Evolutionary conservation across 2,888 invertebrate genomes (phyloP).

Genomic region (Cryptus armator): DNA sequence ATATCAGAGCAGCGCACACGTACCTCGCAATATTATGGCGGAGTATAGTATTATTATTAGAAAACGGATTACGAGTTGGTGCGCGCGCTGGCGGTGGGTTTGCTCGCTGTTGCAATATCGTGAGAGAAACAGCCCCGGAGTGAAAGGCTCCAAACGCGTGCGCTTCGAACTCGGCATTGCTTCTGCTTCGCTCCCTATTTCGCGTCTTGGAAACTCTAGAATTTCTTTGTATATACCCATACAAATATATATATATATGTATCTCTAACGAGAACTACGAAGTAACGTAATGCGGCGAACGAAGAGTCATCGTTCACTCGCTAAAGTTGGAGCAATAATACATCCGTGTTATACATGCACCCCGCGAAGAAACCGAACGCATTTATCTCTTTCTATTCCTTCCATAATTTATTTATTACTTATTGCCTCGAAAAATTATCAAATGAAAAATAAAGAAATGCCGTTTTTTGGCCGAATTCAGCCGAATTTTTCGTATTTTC

Average conservation of each 20-base stretch:
- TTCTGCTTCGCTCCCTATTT: slow-evolving; percentile 64
- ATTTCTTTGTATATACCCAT: slow-evolving; percentile 48
- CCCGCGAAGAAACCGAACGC: not conserved
- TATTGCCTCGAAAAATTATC: no score
- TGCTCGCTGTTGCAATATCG: slow-evolving; percentile 74
- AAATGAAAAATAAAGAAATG: not conserved
- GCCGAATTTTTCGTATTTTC: not conserved
- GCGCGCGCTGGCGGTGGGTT: slow-evolving; percentile 60
- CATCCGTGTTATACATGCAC: not conserved
- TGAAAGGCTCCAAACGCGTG: slow-evolving; percentile 75
- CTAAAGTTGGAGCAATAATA: not conserved
- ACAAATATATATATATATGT: not conserved
- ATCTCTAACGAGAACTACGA: slow-evolving; percentile 34
- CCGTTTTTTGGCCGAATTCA: not conserved
- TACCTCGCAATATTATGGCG: slow-evolving; percentile 45
- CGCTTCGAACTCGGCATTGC: slow-evolving; percentile 61
- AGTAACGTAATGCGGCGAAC: slow-evolving; percentile 27
- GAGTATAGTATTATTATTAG: slow-evolving; percentile 67
- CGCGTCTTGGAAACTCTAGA: slow-evolving; percentile 38
- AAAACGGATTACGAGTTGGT: slow-evolving; percentile 70
- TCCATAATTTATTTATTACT: not conserved
- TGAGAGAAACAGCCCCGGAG: slow-evolving; percentile 73
- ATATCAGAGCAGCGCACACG: slow-evolving; percentile 28
- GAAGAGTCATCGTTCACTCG: slow-evolving; percentile 2
- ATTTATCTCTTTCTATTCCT: not conserved